phyloP scores from a whole-genome alignment of 2,888 invertebrate species.

The Phortica magna region DNA sequence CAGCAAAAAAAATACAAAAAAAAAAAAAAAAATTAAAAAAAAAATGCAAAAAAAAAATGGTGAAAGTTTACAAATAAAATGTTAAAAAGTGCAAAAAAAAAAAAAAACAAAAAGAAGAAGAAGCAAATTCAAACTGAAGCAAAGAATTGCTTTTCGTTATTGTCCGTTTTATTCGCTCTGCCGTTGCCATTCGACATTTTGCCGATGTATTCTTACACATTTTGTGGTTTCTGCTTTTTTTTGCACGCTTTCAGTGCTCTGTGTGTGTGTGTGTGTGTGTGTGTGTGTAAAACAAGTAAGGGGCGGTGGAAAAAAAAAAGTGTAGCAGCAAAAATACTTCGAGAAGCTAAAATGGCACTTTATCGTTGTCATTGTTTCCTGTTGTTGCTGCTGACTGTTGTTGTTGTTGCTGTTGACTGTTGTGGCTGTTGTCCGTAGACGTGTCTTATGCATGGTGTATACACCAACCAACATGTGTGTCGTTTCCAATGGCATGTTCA shows the following conservation, averaged over 20 bases:
- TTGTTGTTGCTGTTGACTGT: background rate
- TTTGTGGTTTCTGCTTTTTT: too few relatives aligned
- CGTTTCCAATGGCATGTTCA: background rate
- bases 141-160: too few relatives aligned
- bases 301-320: too few relatives aligned
- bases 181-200: too few relatives aligned
- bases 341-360: too few relatives aligned
- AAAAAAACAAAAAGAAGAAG: conserved; percentile 24
- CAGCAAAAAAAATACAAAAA: conserved; percentile 45
- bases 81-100: background rate
- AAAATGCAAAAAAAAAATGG: conserved; percentile 22
- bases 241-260: too few relatives aligned
- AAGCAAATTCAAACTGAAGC: conserved; percentile 4
- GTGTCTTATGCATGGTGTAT: background rate
- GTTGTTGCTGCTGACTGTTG: background rate
- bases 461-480: conserved; percentile 10
- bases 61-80: background rate
- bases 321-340: too few relatives aligned
- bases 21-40: conserved; percentile 18
- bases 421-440: background rate
- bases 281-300: too few relatives aligned
- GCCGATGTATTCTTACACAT: too few relatives aligned
- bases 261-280: too few relatives aligned
- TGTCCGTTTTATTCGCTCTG: too few relatives aligned
- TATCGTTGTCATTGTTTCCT: background rate